Evolutionary conservation across 2,113 vertebrate species (phyloP).

Genomic region (Choloepus hoffmanni): DNA sequence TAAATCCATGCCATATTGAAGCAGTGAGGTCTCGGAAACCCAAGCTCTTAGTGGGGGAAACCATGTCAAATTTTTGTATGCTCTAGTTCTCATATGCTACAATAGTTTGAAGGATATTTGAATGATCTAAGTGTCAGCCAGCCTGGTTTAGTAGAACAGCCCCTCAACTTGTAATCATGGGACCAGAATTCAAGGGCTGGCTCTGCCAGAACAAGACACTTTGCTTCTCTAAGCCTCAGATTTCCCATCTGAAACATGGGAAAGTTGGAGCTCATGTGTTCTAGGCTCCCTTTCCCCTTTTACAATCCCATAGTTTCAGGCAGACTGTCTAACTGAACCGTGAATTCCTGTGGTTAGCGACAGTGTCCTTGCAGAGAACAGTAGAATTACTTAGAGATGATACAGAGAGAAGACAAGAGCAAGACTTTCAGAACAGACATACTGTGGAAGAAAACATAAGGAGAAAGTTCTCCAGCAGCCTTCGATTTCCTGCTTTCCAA

Average conservation of each 20-base stretch:
- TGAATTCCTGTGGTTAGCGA: background rate
- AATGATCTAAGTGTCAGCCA: background rate
- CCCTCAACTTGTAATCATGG: background rate
- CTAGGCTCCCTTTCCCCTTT: background rate
- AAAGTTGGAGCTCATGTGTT: accelerated
- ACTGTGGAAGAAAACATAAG: background rate
- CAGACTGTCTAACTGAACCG: background rate
- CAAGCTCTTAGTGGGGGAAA: background rate
- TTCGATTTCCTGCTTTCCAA: background rate
- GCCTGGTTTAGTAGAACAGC: background rate
- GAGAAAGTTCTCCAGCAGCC: background rate
- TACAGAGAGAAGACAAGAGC: background rate
- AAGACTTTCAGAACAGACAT: background rate
- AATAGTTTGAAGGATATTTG: background rate
- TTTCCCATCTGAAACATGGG: background rate
- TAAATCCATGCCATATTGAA: background rate
- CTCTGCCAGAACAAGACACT: background rate
- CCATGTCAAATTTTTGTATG: background rate
- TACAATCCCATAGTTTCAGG: background rate
- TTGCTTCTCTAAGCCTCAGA: background rate
- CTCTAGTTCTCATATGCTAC: background rate
- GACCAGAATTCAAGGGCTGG: background rate
- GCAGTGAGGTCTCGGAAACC: background rate
- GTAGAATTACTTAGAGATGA: background rate
- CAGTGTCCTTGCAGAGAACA: background rate